Conservation (phyloP, 2,113 vertebrate genomes). For the Dolichotis patagonum region DNA sequence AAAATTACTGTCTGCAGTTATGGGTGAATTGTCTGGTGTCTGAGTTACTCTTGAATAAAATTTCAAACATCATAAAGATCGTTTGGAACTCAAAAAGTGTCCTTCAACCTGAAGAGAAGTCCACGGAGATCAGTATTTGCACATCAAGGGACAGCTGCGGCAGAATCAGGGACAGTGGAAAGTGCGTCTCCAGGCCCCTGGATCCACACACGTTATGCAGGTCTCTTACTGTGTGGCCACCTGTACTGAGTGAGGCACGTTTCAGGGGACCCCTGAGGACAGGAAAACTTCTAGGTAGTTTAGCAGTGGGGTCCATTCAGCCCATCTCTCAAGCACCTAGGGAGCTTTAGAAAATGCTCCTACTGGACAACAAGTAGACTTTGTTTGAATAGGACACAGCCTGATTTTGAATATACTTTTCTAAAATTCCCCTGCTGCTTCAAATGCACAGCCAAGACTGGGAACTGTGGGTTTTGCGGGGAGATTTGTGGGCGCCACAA, state of each 20-base stretch:
- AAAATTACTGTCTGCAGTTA: not conserved
- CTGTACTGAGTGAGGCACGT: not conserved
- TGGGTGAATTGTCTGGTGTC: not conserved
- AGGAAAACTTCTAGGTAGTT: not conserved
- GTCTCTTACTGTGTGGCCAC: fast-evolving
- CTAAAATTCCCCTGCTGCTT: not conserved
- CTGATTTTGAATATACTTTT: not conserved
- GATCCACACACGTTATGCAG: not conserved
- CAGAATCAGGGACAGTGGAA: not conserved
- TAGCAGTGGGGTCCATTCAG: not conserved
- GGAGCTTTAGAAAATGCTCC: not conserved
- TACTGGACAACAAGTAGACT: not conserved
- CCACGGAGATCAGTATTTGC: not conserved
- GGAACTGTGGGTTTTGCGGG: not conserved
- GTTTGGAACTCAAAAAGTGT: slow-evolving; percentile 1
- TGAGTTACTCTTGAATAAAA: not conserved
- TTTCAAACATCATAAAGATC: not conserved
- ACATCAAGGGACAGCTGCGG: not conserved
- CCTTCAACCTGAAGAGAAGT: not conserved
- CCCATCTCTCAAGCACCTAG: not conserved
- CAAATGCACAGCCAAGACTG: not conserved
- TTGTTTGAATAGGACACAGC: no score
- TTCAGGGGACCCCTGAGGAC: not conserved
- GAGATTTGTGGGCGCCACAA: not conserved
- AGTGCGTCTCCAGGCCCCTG: not conserved